Evolutionary conservation across 2,113 vertebrate species (phyloP).

Genomic region (Cygnus buccinator): DNA sequence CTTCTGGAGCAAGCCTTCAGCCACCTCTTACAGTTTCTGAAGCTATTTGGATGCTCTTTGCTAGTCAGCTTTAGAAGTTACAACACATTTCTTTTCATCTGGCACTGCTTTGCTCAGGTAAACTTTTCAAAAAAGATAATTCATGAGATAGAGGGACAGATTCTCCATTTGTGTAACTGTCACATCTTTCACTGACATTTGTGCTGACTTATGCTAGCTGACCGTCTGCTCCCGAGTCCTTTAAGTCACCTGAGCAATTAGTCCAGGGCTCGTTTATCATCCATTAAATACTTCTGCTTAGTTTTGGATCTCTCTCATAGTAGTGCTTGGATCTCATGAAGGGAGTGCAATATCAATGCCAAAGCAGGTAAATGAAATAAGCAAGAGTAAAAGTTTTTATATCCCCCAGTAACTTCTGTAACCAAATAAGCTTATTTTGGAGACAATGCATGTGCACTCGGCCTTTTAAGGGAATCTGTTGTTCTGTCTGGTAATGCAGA

Average conservation of each 20-base stretch:
- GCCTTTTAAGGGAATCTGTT: conserved; percentile 1
- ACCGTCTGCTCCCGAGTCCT: neutral
- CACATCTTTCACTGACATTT: neutral
- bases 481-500: conserved; percentile 2
- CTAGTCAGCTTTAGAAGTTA: neutral
- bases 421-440: neutral
- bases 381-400: neutral
- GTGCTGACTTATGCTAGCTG: neutral
- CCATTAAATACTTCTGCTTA: neutral
- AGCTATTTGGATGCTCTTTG: neutral
- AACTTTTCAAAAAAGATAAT: neutral
- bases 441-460: neutral
- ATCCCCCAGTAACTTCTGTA: neutral
- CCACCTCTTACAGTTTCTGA: neutral
- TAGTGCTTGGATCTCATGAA: neutral
- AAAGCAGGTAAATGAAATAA: conserved; percentile 1
- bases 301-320: neutral
- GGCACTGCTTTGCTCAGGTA: neutral
- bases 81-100: neutral
- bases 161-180: neutral
- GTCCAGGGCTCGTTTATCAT: neutral
- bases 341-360: neutral
- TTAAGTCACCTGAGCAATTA: neutral
- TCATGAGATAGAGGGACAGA: neutral
- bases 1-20: neutral